These are phyloP conservation scores for Drosophila nikananu DNA, from an alignment of 1,140 invertebrate genomes.

Conservation along the genomic window DNA sequence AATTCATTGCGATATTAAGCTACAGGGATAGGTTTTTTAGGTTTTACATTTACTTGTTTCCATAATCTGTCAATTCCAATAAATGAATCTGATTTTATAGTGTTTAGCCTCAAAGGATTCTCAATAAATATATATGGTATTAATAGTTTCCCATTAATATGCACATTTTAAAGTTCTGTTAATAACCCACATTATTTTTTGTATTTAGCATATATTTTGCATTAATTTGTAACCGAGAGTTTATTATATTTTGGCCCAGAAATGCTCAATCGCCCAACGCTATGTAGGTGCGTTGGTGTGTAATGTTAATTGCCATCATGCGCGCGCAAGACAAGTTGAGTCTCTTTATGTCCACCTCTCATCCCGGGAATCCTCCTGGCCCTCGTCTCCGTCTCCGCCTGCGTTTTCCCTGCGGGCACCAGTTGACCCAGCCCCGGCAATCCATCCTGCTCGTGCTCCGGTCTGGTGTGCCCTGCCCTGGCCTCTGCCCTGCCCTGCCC, in stretches of 20 bases:
- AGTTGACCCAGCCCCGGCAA: constrained; percentile 47
- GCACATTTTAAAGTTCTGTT: neutral
- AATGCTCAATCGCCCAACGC: constrained; percentile 17
- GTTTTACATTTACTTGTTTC: neutral
- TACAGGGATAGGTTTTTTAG: neutral
- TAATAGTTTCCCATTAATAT: too few species aligned
- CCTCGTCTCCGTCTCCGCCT: neutral
- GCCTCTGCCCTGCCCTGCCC: constrained; percentile 44
- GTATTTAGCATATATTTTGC: neutral
- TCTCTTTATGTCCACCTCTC: constrained; percentile 43
- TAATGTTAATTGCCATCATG: constrained; percentile 72
- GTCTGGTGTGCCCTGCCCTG: constrained; percentile 10
- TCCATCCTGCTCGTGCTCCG: constrained; percentile 20
- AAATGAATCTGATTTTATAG: neutral
- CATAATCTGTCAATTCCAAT: neutral
- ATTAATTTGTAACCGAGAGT: neutral
- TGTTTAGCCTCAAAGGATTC: neutral
- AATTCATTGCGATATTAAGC: neutral
- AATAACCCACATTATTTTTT: too few species aligned
- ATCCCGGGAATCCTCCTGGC: constrained; percentile 12
- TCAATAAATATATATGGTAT: neutral
- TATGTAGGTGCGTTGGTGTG: constrained; percentile 31
- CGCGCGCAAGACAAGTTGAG: constrained; percentile 72
- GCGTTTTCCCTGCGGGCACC: constrained; percentile 50
- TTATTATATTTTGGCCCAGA: neutral